Evolutionary conservation across 2,888 invertebrate genomes (phyloP), one percentile per base, ranked within the genome.

Genomic region (Hermodice carunculata): DNA sequence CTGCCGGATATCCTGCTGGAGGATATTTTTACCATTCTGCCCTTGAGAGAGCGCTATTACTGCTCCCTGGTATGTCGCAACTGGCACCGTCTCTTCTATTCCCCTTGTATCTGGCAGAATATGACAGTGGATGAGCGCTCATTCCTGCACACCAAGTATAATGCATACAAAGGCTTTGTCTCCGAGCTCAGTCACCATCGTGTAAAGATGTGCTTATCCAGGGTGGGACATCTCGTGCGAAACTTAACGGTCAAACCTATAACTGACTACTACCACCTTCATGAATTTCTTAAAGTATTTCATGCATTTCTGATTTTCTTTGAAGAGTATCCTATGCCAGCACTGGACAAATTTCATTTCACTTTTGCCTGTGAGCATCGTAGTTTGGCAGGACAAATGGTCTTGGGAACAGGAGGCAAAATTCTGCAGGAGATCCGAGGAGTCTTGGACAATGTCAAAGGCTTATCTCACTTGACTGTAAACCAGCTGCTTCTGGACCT

Each of bases 281-380:
- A 92, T 81, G 93, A 94, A 81, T 94, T 94, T 79, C 92, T 94
- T 90, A 91, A 92, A 63, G 91, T 94, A 87, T 82, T 94, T n/a
- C 90, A 92, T 0, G 92, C 91, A 89, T 93, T 91, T 78, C 89
- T 91, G 0, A 91, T 92, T 73, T 89, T 70, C 64, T 79, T 74
- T 46, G 75, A 74, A 3, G 73, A 75, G 5, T 77, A 74, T 53
- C 78, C 81, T 1, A 76, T 83, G 77, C 78, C 79, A 1, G 70
- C 73, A 19, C 73, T 83, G 29, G 66, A 75, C 42, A 75, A 74
- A 2, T 81, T 82, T 89, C 90, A 82, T 68, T 93, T 93, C 76
- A 90, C 91, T 0, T 94, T 94, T 83, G 91, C 92, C 1, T 93
- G 86, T 73, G 81, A 80, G 61, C 76, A 75, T 49, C 73, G 82